Evolutionary conservation across 2,113 vertebrate species (phyloP), one percentile per base, ranked within the genome.

Genomic region (Ammodytes marinus): DNA sequence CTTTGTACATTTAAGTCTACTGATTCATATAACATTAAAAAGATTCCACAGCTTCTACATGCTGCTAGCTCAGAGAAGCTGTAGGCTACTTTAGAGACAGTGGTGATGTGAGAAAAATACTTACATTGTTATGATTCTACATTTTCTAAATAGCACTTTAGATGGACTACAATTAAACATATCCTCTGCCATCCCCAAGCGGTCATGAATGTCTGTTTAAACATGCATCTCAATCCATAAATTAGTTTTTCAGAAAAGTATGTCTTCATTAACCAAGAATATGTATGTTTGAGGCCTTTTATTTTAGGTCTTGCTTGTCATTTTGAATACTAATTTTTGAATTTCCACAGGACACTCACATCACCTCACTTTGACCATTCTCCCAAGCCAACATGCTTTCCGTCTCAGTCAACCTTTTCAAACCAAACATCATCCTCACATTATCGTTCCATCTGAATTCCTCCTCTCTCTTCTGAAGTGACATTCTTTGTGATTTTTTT

Each of bases 401-500:
- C 9, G 27, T 27, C 27, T 27, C 52, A 2, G 11, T 49, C 37
- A 82, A 42, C 35, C n/a, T 65, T 70, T 57, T 65, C 66, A 69
- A 27, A 45, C 42, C 47, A 35, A 54, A 17, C 55, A n/a, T 64
- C 39, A 69, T 8, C 47, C 3, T 45, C 60, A 42, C 35, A 50
- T 69, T 69, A 60, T 71, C 40, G 64, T 78, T 65, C 69, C 69
- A 65, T 12, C 60, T 4, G 47, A 67, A 61, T 70, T 52, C 59
- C 49, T 46, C 43, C 17, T 54, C 27, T 82, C 50, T 39, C 42
- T 37, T 42, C 37, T 19, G 52, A 15, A 10, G n/a, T 66, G 52
- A 68, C 55, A 49, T 61, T 77, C 10, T 12, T 60, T 52, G 11
- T 53, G 37, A 49, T 63, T 86, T 58, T 71, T 39, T 66, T 84